phyloP scores from a whole-genome alignment of 2,888 invertebrate species.

The Fabriciana adippe region DNA sequence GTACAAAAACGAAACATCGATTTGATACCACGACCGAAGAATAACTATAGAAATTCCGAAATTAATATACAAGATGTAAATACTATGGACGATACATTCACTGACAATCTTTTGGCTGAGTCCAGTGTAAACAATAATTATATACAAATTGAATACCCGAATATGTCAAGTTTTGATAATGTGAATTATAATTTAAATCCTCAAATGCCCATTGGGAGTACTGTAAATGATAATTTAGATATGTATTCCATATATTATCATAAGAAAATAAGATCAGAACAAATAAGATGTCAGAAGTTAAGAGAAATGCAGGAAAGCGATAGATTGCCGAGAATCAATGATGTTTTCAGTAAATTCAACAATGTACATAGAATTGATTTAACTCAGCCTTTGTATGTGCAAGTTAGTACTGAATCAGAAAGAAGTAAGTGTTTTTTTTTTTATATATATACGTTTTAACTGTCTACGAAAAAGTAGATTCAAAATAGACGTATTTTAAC shows the following conservation, averaged over 20 bases:
- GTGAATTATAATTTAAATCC: not conserved
- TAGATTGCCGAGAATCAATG: slow-evolving; percentile 55
- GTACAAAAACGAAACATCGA: slow-evolving; percentile 49
- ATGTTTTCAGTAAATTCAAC: slow-evolving; percentile 57
- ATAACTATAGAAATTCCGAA: slow-evolving; percentile 35
- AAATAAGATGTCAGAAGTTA: slow-evolving; percentile 44
- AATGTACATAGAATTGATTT: slow-evolving; percentile 43
- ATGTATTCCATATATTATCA: slow-evolving; percentile 51
- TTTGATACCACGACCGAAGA: slow-evolving; percentile 13
- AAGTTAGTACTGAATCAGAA: slow-evolving; percentile 53
- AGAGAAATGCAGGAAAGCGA: slow-evolving; percentile 28
- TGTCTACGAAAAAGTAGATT: too few species aligned
- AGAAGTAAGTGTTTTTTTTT: slow-evolving; percentile 50
- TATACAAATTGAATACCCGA: slow-evolving; percentile 31
- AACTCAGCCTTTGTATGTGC: slow-evolving; percentile 54
- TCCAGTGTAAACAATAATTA: slow-evolving; percentile 33
- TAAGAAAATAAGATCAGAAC: slow-evolving; percentile 56
- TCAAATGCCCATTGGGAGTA: slow-evolving; percentile 15
- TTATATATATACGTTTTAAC: not conserved
- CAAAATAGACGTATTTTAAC: not conserved
- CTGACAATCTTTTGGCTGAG: slow-evolving; percentile 10
- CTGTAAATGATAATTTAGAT: slow-evolving; percentile 18
- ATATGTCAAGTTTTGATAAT: slow-evolving; percentile 27
- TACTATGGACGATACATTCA: slow-evolving; percentile 38
- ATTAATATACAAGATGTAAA: slow-evolving; percentile 50